Conservation (phyloP, 2,888 invertebrate species). For the Exocentrus adspersus region DNA sequence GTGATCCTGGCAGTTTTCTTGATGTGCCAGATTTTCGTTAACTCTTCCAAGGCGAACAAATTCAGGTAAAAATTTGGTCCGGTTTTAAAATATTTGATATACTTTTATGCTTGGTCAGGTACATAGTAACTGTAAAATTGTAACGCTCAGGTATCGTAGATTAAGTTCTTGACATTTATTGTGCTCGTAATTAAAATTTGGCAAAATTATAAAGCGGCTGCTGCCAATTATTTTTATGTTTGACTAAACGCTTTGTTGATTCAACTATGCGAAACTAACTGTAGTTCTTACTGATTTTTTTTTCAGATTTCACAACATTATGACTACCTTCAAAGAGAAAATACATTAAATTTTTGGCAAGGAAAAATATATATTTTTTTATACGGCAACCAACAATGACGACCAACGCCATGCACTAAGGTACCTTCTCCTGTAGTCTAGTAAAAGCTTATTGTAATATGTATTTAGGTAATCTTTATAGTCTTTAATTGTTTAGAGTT, state of each 20-base stretch:
- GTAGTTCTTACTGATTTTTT: no score
- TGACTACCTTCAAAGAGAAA: slow-evolving; percentile 26
- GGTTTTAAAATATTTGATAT: no score
- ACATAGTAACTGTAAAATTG: no score
- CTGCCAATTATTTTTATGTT: neutral
- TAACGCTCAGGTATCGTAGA: no score
- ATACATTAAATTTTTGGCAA: slow-evolving; percentile 12
- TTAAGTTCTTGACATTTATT: neutral
- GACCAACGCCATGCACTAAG: slow-evolving; percentile 37
- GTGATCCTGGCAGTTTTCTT: slow-evolving; percentile 29
- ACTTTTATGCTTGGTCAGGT: no score
- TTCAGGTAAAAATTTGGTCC: slow-evolving; percentile 24
- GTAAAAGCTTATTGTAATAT: slow-evolving; percentile 2
- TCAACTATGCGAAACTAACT: no score
- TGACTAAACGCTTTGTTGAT: neutral
- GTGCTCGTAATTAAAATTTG: neutral
- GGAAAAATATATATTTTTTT: neutral
- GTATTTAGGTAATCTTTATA: neutral
- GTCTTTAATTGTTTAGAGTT: neutral
- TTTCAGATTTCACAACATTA: slow-evolving; percentile 20
- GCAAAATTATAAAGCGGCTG: neutral
- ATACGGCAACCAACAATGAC: slow-evolving; percentile 16
- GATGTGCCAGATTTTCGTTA: slow-evolving; percentile 33
- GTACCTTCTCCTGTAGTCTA: slow-evolving; percentile 33
- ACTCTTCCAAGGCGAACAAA: slow-evolving; percentile 29